Base-by-base conservation (phyloP, 2,113 vertebrate species). In the Tragelaphus buxtoni region DNA sequence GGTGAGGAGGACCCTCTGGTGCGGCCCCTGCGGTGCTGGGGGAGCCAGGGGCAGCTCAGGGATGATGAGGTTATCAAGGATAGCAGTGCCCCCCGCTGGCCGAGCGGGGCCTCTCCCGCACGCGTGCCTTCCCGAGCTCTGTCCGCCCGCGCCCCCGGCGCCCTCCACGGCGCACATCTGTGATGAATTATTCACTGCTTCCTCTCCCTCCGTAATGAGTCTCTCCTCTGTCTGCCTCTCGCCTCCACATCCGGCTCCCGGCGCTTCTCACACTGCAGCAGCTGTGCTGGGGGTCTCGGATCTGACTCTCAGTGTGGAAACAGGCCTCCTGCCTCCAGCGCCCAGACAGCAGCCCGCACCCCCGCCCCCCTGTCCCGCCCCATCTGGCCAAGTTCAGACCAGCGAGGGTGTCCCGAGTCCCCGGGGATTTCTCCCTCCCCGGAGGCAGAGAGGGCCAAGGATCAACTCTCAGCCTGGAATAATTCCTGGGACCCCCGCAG, bases 151-250 rank as follows among this genome's bases (percentile, higher is more conserved):
- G 4, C n/a, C 10, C 86, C 20, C 63, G 2, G 9, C 2, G 4
- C n/a, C 10, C 86, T 53, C 81, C 0, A 0, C 1, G 16, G 61
- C 0, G 13, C 60, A 0, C 1, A 5, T 91, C 69, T 86, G 61
- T 88, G 65, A 26, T 81, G 45, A 77, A 39, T 93, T 61, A 47
- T 58, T 96, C 58, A 30, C 61, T 89, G 30, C 60, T 55, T 94
- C 45, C 53, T 32, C 13, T 14, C 3, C 45, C 39, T 58, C 26
- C 3, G 0, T 49, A 26, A 79, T 17, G 88, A 80, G 80, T 47
- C 63, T 42, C 74, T 51, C 74, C 74, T 13, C 24, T 45, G 28
- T 81, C 35, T 82, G 61, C 49, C 4, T 24, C 86, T 63, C 4
- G 53, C 72, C 76, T 87, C 92, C 86, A 60, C 65, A 79, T 72